Conservation (phyloP, 1,140 invertebrate species). For the Tetramorium simillimum region DNA sequence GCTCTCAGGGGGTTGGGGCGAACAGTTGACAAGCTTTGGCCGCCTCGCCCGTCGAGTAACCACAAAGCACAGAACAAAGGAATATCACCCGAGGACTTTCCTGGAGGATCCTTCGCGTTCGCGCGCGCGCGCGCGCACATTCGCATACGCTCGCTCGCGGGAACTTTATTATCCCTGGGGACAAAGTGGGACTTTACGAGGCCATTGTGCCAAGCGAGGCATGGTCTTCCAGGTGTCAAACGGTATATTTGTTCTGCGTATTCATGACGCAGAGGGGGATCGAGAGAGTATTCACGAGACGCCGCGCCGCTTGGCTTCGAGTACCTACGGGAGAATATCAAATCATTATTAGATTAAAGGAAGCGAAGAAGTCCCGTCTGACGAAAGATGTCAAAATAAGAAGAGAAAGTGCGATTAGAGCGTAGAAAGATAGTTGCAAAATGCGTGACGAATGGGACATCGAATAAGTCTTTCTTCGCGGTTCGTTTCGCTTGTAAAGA, state of each 20-base stretch:
- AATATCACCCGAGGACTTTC: conserved; percentile 57
- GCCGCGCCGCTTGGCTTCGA: neutral
- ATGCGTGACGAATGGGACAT: neutral
- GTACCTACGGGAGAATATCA: neutral
- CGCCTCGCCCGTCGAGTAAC: conserved; percentile 47
- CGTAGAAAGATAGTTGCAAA: conserved; percentile 12
- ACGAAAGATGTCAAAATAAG: neutral
- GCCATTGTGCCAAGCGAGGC: conserved; percentile 43
- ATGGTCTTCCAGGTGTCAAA: conserved; percentile 72
- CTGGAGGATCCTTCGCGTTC: conserved; percentile 48
- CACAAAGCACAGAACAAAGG: conserved; percentile 66
- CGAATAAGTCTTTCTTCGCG: neutral
- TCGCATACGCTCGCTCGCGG: conserved; percentile 27
- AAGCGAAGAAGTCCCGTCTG: neutral
- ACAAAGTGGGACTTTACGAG: conserved; percentile 70
- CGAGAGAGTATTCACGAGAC: neutral
- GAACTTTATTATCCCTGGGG: conserved; percentile 71
- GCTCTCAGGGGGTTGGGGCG: neutral
- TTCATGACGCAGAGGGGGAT: conserved; percentile 14
- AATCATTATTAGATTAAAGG: conserved; percentile 37
- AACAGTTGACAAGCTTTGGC: conserved; percentile 50
- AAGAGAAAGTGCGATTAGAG: neutral
- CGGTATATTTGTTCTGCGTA: conserved; percentile 64
- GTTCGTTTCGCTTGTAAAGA: neutral
- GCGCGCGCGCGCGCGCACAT: neutral